These are phyloP conservation scores for Cheirogaleus medius DNA, from an alignment of 2,113 vertebrate genomes.

Conservation along the genomic window DNA sequence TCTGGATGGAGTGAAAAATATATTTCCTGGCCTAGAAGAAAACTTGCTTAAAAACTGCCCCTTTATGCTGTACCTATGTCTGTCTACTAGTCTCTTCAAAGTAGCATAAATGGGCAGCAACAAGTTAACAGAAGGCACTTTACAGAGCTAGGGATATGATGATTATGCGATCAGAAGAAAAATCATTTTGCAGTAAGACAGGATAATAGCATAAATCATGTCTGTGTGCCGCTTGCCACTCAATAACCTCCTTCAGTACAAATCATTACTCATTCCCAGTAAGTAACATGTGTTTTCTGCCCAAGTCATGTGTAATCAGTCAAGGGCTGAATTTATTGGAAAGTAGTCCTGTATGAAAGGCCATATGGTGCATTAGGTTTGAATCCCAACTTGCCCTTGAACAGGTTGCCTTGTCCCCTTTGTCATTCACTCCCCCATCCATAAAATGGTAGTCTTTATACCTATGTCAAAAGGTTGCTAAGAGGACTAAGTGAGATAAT, in stretches of 20 bases:
- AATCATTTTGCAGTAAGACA: neutral
- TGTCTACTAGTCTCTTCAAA: neutral
- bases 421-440: neutral
- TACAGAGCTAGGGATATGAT: neutral
- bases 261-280: neutral
- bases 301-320: neutral
- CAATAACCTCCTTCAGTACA: neutral
- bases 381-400: neutral
- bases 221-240: neutral
- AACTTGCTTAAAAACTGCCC: neutral
- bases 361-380: neutral
- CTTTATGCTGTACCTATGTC: neutral
- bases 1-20: neutral
- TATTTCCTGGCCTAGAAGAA: neutral
- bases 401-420: neutral
- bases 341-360: neutral
- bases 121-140: neutral
- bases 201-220: constrained; percentile 11
- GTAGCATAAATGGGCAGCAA: neutral
- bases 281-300: neutral
- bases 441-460: neutral
- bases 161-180: neutral
- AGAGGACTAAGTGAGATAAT: neutral
- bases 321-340: neutral
- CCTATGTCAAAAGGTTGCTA: neutral